Evolutionary conservation across 2,797 vertebrate genomes (phyloP), one percentile per base, ranked within the genome.

Genomic region (Labroides dimidiatus): DNA sequence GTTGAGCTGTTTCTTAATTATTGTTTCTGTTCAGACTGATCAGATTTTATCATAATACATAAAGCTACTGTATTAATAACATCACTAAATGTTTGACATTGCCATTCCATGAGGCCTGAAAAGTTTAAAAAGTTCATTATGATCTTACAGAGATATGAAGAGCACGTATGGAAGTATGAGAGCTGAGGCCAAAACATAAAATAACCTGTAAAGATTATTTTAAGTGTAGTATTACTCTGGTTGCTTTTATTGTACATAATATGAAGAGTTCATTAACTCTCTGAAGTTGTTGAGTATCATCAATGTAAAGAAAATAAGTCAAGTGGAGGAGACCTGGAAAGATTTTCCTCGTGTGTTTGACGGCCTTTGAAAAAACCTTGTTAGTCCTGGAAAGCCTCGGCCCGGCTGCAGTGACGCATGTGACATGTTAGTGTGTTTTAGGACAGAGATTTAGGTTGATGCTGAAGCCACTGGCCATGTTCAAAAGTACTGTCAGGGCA

Each of bases 381-480:
- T 63, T 52, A 30, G 77, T 53, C 68, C 85, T 87, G 88, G 73
- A 71, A 53, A 81, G 59, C 65, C 39, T 90, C 56, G 4, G 12
- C 20, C 54, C 15, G 37, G 39, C 58, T 20, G 50, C 80, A 64
- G 58, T 27, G 74, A 82, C 84, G 78, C 60, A 44, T 51, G 63
- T 84, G 86, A 78, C 80, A 78, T 86, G 84, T 86, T 82, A 74
- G 89, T 82, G 72, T 82, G 55, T 86, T 83, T 79, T 58, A 58
- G 59, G 87, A 85, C 84, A 71, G 69, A 77, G 79, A 80, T 87
- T 74, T 76, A 86, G 64, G 74, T 75, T 69, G 80, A 84, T 77
- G 83, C 74, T 48, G 78, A 4, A 74, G 75, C 71, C 81, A 41
- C 68, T 73, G 70, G 72, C 58, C 69, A 61, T 69, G 82, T 88